Conservation (phyloP, 2,888 invertebrate genomes). For the Sylvicola cinctus region DNA sequence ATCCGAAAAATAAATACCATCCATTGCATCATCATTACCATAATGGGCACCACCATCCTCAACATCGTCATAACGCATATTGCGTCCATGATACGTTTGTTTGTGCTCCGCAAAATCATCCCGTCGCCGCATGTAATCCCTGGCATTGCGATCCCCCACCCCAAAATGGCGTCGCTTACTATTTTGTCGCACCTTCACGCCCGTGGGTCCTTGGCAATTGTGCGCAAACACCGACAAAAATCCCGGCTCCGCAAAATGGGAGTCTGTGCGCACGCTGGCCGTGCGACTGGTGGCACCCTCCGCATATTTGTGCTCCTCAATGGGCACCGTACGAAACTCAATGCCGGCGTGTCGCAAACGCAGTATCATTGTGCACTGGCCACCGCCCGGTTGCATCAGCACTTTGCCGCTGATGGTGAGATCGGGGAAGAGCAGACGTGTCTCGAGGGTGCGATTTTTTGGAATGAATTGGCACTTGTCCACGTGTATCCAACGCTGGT, state of each 20-base stretch:
- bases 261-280: constrained; percentile 25
- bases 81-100: background rate
- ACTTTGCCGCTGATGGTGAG: constrained; percentile 59
- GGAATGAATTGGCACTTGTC: constrained; percentile 60
- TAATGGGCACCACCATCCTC: background rate
- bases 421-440: constrained; percentile 57
- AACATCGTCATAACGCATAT: constrained; percentile 14
- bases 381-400: constrained; percentile 30
- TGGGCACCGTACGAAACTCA: constrained; percentile 51
- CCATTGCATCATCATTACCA: constrained; percentile 6
- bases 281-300: background rate
- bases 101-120: background rate
- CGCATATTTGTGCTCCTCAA: no score
- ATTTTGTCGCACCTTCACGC: constrained; percentile 18
- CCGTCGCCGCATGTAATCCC: background rate
- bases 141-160: background rate
- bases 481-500: constrained; percentile 46
- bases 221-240: constrained; percentile 73
- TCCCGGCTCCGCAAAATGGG: constrained; percentile 65
- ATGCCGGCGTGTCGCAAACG: constrained; percentile 57
- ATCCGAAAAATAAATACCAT: constrained; percentile 16
- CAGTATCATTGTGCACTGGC: constrained; percentile 59
- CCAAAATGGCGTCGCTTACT: constrained; percentile 13
- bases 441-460: constrained; percentile 49
- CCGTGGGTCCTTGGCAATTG: constrained; percentile 40